These are phyloP conservation scores for Pollimyrus isidori DNA, from an alignment of 2,113 vertebrate genomes.

Conservation along the genomic window DNA sequence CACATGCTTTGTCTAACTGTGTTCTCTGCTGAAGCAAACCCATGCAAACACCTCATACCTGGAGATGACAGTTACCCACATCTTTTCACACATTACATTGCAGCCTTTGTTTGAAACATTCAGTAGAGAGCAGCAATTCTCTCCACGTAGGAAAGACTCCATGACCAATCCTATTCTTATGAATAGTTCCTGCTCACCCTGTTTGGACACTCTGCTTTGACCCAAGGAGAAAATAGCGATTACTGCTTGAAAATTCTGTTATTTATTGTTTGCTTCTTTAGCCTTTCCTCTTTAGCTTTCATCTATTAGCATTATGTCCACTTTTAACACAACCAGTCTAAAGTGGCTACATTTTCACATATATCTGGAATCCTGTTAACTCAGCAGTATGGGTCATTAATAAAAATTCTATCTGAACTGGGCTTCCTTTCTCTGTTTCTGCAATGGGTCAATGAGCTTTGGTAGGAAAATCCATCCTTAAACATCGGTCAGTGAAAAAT, in stretches of 20 bases:
- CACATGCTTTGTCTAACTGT: conserved; percentile 3
- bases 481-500: not conserved
- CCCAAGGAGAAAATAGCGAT: not conserved
- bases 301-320: not conserved
- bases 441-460: not conserved
- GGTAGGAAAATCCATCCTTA: not conserved
- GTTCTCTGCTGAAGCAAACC: not conserved
- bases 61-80: not conserved
- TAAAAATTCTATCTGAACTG: not conserved
- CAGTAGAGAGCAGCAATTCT: not conserved
- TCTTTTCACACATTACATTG: not conserved
- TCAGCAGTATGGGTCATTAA: not conserved
- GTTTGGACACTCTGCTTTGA: not conserved
- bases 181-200: not conserved
- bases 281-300: not conserved
- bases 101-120: not conserved
- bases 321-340: not conserved
- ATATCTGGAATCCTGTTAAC: not conserved
- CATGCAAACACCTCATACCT: not conserved
- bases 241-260: not conserved
- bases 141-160: not conserved
- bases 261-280: not conserved
- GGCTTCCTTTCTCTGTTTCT: not conserved
- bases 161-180: not conserved
- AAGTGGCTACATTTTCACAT: not conserved